Evolutionary conservation across 2,113 vertebrate species (phyloP).

Genomic region (mouse (Mus musculus)): DNA sequence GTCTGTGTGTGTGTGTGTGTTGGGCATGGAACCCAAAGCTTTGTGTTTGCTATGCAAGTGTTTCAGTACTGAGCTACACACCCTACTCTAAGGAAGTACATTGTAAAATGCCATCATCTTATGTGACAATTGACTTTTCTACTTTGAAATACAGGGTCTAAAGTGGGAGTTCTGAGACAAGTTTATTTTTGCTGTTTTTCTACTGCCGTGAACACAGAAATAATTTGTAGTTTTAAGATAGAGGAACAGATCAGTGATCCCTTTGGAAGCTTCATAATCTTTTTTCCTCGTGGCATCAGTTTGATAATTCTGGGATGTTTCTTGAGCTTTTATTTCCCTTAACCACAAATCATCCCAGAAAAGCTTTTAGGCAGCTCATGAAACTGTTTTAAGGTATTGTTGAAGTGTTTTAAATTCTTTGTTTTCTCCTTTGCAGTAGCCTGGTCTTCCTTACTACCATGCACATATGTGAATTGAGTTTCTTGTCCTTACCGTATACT

Average conservation of each 20-base stretch:
- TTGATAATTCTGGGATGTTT: conserved; percentile 41
- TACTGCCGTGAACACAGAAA: background rate
- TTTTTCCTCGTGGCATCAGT: conserved; percentile 6
- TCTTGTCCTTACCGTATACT: background rate
- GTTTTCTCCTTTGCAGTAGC: background rate
- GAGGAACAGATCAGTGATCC: background rate
- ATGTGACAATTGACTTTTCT: background rate
- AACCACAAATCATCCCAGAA: background rate
- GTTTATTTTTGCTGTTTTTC: background rate
- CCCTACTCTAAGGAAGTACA: background rate
- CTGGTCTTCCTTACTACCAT: background rate
- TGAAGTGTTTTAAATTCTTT: background rate
- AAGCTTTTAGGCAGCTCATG: conserved; percentile 1
- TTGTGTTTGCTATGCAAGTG: background rate
- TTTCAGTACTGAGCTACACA: background rate
- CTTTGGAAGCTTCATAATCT: conserved; percentile 33
- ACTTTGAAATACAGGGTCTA: background rate
- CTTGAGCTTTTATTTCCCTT: conserved; percentile 29
- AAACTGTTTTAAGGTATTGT: background rate
- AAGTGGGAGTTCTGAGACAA: conserved; percentile 17
- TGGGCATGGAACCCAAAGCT: background rate
- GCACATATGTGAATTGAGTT: background rate
- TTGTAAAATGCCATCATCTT: conserved; percentile 28
- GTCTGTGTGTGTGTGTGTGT: background rate
- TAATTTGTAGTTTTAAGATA: background rate